Percentiles rank a stretch among this genome's conserved stretches.
Evolutionary conservation across 2,113 vertebrate species (phyloP).

Genomic region (Oncorhynchus keta): DNA sequence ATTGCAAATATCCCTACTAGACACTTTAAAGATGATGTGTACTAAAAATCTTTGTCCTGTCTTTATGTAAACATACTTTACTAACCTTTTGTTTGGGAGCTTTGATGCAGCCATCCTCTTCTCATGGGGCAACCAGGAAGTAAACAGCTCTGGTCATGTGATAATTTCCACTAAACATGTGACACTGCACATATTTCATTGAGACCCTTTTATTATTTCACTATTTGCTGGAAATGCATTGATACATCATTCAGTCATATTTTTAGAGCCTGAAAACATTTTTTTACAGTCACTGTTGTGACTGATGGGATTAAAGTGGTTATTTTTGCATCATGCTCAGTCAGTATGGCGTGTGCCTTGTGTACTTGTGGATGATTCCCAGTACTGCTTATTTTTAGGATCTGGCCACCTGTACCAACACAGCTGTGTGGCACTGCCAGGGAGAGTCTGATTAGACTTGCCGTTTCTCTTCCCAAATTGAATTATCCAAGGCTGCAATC

Average conservation of each 20-base stretch:
- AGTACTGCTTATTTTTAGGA: slow-evolving; percentile 2
- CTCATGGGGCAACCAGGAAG: too few relatives aligned
- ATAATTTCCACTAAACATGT: neutral
- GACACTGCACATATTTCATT: slow-evolving; percentile 6
- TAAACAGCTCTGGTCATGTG: too few relatives aligned
- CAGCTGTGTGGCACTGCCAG: neutral
- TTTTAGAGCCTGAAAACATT: neutral
- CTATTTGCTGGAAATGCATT: slow-evolving; percentile 9
- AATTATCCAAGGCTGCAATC: slow-evolving; percentile 53
- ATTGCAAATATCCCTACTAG: too few relatives aligned
- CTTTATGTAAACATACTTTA: too few relatives aligned
- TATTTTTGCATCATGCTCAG: neutral
- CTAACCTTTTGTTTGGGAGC: too few relatives aligned
- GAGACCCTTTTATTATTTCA: slow-evolving; percentile 8
- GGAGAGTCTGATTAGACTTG: neutral
- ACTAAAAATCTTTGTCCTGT: too few relatives aligned
- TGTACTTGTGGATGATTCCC: neutral
- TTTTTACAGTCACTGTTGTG: neutral
- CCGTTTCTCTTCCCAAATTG: slow-evolving; percentile 30
- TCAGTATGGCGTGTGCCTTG: neutral
- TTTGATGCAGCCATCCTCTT: too few relatives aligned
- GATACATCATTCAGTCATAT: neutral
- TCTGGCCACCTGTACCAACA: slow-evolving; percentile 26
- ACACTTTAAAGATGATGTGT: too few relatives aligned
- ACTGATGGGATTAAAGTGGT: neutral